Evolutionary conservation across 64 coral and sea anemone genomes (phyloP).

Genomic region (Pocillopora damicornis): DNA sequence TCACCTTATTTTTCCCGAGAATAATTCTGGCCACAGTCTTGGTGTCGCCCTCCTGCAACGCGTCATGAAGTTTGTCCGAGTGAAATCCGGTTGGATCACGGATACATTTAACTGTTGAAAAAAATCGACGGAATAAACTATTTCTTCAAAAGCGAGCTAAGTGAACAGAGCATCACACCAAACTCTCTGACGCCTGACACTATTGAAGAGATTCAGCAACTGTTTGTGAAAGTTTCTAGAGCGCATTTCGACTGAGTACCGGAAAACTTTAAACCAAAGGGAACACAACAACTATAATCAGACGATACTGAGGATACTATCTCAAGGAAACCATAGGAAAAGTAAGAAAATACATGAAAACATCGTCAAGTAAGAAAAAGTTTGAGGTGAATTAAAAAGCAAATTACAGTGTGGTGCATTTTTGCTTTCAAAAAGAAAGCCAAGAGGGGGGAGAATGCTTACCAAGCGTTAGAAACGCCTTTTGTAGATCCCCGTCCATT

Average conservation of each 20-base stretch:
- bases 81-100: constrained; percentile 61
- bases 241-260: too few species aligned
- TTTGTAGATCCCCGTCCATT: constrained; percentile 89
- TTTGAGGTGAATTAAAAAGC: too few species aligned
- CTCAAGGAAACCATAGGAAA: background rate
- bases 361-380: too few species aligned
- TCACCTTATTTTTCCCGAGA: constrained; percentile 67
- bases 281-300: background rate
- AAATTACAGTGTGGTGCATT: too few species aligned
- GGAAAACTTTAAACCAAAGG: too few species aligned
- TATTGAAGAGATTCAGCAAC: too few species aligned
- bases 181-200: too few species aligned
- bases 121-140: background rate
- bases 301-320: background rate
- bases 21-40: constrained; percentile 65
- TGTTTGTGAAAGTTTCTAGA: too few species aligned
- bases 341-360: too few species aligned
- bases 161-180: background rate
- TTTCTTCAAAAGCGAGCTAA: background rate
- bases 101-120: constrained; percentile 56
- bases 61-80: constrained; percentile 47
- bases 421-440: too few species aligned
- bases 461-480: constrained; percentile 77
- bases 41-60: constrained; percentile 57
- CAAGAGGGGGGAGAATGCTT: background rate